Evolutionary conservation across 2,888 invertebrate genomes (phyloP).

Genomic region (Drosophila parthenogenetica): DNA sequence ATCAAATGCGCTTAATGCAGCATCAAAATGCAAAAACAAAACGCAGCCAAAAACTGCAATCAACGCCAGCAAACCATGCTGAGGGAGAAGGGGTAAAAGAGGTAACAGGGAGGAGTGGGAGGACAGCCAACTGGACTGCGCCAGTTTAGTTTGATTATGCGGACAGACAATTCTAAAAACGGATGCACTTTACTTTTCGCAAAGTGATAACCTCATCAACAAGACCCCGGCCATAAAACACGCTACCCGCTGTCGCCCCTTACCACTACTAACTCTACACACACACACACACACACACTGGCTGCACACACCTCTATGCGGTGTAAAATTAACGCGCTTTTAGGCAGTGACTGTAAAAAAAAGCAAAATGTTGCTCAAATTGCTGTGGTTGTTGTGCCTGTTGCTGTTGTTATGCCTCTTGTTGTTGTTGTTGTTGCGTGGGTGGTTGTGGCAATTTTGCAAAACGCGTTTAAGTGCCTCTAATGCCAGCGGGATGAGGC

Average conservation of each 20-base stretch:
- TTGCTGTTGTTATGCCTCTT: too few relatives aligned
- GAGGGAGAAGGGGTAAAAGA: too few relatives aligned
- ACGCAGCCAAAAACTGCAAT: constrained; percentile 64
- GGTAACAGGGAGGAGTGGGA: background rate
- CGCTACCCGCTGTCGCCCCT: background rate
- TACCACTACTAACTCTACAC: background rate
- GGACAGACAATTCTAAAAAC: constrained; percentile 69
- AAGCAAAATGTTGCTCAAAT: constrained; percentile 34
- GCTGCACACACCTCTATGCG: constrained; percentile 31
- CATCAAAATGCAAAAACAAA: constrained; percentile 42
- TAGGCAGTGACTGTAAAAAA: constrained; percentile 37
- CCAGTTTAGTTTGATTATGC: constrained; percentile 75
- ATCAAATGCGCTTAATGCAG: constrained; percentile 84
- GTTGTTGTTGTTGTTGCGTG: constrained; percentile 59
- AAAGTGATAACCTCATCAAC: constrained; percentile 78
- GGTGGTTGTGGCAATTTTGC: constrained; percentile 72
- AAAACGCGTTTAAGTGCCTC: constrained; percentile 79
- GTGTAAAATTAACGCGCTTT: constrained; percentile 72
- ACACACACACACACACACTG: background rate
- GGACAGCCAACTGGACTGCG: constrained; percentile 36
- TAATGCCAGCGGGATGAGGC: constrained; percentile 78
- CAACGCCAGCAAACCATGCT: constrained; percentile 53
- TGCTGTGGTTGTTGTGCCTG: constrained; percentile 15
- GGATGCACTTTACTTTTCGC: constrained; percentile 77
- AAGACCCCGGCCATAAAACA: background rate